Evolutionary conservation across 2,888 invertebrate species (phyloP).

Genomic region (Drosophila paramelanica): DNA sequence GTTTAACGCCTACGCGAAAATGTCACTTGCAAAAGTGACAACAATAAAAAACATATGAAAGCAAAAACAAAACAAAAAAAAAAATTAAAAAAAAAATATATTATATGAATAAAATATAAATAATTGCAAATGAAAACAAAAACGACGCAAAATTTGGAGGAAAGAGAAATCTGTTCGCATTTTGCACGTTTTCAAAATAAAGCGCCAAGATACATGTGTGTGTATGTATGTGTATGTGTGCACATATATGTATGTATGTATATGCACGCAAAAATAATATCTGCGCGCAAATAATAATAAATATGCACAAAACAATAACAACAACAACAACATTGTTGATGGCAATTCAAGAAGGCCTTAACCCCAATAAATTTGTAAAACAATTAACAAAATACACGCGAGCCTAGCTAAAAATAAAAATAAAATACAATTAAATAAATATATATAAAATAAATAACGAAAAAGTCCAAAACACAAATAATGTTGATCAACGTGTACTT

Average conservation of each 20-base stretch:
- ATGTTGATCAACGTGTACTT: neutral
- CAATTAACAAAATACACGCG: constrained; percentile 58
- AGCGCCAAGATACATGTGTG: constrained; percentile 15
- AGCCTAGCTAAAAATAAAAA: constrained; percentile 45
- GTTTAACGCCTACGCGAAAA: constrained; percentile 46
- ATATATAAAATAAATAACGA: constrained; percentile 4
- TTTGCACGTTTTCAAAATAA: constrained; percentile 59
- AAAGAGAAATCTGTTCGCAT: constrained; percentile 64
- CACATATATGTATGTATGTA: neutral
- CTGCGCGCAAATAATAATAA: constrained; percentile 42
- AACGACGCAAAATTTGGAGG: constrained; percentile 19
- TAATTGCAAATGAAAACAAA: constrained; percentile 13
- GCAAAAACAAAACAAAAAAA: constrained; percentile 7
- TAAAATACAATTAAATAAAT: neutral
- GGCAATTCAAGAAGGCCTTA: constrained; percentile 68
- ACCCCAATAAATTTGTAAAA: constrained; percentile 75
- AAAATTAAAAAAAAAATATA: constrained; percentile 1
- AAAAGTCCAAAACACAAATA: constrained; percentile 3
- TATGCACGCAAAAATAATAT: constrained; percentile 16
- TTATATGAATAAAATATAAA: constrained; percentile 8
- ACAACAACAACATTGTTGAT: constrained; percentile 22
- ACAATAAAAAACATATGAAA: constrained; percentile 15
- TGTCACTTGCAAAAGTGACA: constrained; percentile 49
- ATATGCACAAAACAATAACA: constrained; percentile 30
- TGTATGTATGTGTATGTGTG: neutral